phyloP scores from a whole-genome alignment of 2,888 invertebrate species.

The Hemistola chrysoprasaria region DNA sequence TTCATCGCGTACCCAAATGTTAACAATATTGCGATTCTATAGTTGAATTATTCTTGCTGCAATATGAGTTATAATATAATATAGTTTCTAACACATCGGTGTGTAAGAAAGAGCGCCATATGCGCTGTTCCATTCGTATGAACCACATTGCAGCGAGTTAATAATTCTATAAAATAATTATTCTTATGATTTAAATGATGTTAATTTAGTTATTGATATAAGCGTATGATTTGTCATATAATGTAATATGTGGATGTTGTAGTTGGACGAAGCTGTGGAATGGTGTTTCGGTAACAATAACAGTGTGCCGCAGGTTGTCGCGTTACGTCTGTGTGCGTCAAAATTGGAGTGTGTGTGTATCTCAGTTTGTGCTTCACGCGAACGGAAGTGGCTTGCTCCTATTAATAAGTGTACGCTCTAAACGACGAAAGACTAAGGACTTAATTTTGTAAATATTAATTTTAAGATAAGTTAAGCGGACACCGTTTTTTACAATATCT shows the following conservation, averaged over 20 bases:
- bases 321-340: slow-evolving; percentile 35
- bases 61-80: no score
- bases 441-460: slow-evolving; percentile 78
- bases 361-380: slow-evolving; percentile 44
- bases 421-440: slow-evolving; percentile 75
- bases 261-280: slow-evolving; percentile 10
- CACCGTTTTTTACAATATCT: slow-evolving; percentile 80
- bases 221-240: slow-evolving; percentile 24
- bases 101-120: no score
- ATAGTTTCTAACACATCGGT: no score
- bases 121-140: no score
- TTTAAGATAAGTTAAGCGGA: slow-evolving; percentile 69
- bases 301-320: slow-evolving; percentile 8
- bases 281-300: slow-evolving; percentile 7
- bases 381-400: slow-evolving; percentile 52
- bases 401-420: slow-evolving; percentile 64
- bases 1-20: slow-evolving; percentile 50
- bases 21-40: slow-evolving; percentile 65
- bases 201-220: slow-evolving; percentile 42
- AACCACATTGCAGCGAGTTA: no score
- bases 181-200: no score
- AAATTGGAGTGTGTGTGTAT: slow-evolving; percentile 39
- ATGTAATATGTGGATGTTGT: slow-evolving; percentile 22
- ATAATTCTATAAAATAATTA: no score
- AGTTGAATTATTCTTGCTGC: no score